These are phyloP conservation scores for Heliocidaris tuberculata DNA, from an alignment of 35 echinoderm and acorn worm species.

Conservation along the genomic window DNA sequence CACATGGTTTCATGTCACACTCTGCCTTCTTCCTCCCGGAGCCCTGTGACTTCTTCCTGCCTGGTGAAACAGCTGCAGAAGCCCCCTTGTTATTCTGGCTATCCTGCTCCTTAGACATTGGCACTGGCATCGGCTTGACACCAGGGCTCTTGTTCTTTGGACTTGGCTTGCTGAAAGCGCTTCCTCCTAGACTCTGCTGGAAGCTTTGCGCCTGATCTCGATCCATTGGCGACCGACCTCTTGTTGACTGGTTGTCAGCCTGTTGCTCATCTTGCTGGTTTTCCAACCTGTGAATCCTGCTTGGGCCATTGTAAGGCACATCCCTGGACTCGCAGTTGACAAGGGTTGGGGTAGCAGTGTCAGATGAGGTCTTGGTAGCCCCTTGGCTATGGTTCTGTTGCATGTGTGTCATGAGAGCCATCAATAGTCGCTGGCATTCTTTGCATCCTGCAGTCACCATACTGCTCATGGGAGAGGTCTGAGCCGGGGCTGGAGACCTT, in stretches of 20 bases:
- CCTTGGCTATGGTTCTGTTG: not conserved
- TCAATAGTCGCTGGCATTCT: conserved; percentile 29
- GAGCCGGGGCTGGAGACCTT: not conserved
- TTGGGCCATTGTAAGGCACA: not conserved
- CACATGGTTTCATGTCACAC: not conserved
- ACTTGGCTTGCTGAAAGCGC: conserved; percentile 16
- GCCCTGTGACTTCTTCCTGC: not conserved
- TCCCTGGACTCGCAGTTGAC: not conserved
- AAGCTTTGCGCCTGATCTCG: not conserved
- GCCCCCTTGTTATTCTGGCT: not conserved
- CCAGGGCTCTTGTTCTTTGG: not conserved
- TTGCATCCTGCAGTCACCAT: not conserved
- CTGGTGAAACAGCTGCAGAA: not conserved
- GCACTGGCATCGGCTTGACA: not conserved
- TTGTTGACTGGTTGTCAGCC: not conserved
- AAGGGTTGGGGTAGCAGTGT: not conserved
- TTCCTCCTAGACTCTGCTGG: not conserved
- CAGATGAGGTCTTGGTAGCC: not conserved
- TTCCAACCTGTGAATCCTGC: not conserved
- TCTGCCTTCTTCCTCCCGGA: not conserved
- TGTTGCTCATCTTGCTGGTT: not conserved
- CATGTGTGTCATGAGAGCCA: not conserved
- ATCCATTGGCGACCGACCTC: not conserved
- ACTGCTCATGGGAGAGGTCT: not conserved
- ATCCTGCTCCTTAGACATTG: not conserved